Percentiles rank a stretch among this genome's conserved stretches.
These are phyloP conservation scores for Carassius gibelio DNA, from an alignment of 2,113 vertebrate genomes.

Conservation along the genomic window DNA sequence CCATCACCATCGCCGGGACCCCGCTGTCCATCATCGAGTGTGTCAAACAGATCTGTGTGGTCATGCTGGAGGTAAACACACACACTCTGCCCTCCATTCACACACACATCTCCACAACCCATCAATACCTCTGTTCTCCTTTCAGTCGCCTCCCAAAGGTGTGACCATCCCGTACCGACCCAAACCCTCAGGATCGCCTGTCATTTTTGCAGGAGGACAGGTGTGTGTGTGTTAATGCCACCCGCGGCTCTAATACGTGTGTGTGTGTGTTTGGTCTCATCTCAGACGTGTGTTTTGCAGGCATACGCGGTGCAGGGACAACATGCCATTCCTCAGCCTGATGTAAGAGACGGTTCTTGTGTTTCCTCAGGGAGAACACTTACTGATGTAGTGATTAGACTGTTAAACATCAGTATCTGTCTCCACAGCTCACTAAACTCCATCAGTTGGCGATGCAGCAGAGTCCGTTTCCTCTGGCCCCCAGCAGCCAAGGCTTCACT, in stretches of 20 bases:
- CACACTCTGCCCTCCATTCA: too few relatives aligned
- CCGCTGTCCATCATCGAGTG: slow-evolving; percentile 98
- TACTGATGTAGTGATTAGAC: background rate
- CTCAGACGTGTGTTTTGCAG: slow-evolving; percentile 76
- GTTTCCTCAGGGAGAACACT: background rate
- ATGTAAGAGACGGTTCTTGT: too few relatives aligned
- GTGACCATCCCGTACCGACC: slow-evolving; percentile 98
- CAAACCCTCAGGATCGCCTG: slow-evolving; percentile 96
- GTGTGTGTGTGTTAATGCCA: slow-evolving; percentile 67
- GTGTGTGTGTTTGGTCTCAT: background rate
- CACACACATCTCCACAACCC: too few relatives aligned
- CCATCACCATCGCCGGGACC: slow-evolving; percentile 96
- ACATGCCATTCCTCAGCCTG: slow-evolving; percentile 90
- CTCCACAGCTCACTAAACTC: slow-evolving; percentile 56
- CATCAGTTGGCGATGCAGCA: slow-evolving; percentile 78
- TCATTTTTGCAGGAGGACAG: slow-evolving; percentile 99
- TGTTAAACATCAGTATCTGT: background rate
- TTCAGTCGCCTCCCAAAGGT: slow-evolving; percentile 96
- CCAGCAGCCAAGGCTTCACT: slow-evolving; percentile 95
- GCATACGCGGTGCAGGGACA: slow-evolving; percentile 99
- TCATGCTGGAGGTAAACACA: slow-evolving; percentile 92
- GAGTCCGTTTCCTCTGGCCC: slow-evolving; percentile 92
- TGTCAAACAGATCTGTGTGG: slow-evolving; percentile 98
- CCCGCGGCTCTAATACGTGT: background rate
- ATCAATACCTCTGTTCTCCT: background rate